These are phyloP conservation scores for Gnathonemus longibarbis DNA, from an alignment of 2,113 vertebrate genomes.

Conservation along the genomic window DNA sequence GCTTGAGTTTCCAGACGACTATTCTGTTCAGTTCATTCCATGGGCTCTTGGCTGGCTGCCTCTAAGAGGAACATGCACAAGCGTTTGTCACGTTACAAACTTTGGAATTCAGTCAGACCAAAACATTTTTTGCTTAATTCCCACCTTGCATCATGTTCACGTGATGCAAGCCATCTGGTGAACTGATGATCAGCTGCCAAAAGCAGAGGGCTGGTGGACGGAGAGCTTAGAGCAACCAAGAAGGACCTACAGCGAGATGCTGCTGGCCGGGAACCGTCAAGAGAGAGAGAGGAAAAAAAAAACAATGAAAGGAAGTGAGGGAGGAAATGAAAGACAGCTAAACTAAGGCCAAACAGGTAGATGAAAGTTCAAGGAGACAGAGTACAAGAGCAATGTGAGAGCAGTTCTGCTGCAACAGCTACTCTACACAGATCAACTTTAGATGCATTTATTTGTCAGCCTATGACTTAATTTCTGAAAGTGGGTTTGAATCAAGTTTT, in stretches of 20 bases:
- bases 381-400: not conserved
- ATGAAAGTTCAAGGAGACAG: not conserved
- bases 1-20: slow-evolving; percentile 25
- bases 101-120: not conserved
- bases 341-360: not conserved
- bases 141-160: not conserved
- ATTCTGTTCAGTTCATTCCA: slow-evolving; percentile 22
- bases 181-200: no score
- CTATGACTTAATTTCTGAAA: not conserved
- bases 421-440: not conserved
- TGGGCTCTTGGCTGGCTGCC: not conserved
- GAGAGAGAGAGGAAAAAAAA: not conserved
- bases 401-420: not conserved
- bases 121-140: not conserved
- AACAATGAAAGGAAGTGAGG: not conserved
- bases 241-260: not conserved
- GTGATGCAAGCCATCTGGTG: not conserved
- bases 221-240: not conserved
- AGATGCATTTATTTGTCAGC: not conserved
- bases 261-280: not conserved
- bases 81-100: not conserved
- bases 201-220: not conserved
- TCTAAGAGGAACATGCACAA: not conserved
- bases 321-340: not conserved
- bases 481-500: not conserved